These are phyloP conservation scores for Phoxinus phoxinus DNA, from an alignment of 2,113 vertebrate genomes.

Conservation along the genomic window DNA sequence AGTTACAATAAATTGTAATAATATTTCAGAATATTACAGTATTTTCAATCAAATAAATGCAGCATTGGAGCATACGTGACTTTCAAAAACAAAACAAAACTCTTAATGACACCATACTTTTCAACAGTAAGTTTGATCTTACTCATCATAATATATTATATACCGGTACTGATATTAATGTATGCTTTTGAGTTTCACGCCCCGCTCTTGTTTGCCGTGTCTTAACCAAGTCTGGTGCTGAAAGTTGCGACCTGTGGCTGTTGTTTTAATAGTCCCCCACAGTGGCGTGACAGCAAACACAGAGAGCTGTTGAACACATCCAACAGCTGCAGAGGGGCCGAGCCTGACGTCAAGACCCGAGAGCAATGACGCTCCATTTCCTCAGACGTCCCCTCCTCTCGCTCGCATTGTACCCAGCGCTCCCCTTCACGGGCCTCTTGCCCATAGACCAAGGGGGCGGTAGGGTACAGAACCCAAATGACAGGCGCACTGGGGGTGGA, in stretches of 20 bases:
- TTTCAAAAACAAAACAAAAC: neutral
- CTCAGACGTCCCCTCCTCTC: conserved; percentile 72
- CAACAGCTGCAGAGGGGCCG: conserved; percentile 89
- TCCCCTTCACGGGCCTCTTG: conserved; percentile 72
- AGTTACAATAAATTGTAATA: no score
- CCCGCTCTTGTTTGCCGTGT: neutral
- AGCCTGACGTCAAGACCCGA: conserved; percentile 73
- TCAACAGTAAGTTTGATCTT: no score
- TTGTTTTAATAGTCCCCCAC: conserved; percentile 55
- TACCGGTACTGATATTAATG: neutral
- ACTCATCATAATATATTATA: no score
- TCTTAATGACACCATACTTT: no score
- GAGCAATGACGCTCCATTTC: conserved; percentile 79
- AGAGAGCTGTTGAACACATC: conserved; percentile 71
- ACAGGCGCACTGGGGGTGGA: conserved; percentile 52
- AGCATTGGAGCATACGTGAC: neutral
- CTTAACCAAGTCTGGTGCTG: neutral
- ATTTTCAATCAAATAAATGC: neutral
- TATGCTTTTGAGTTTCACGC: neutral
- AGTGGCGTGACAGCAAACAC: conserved; percentile 68
- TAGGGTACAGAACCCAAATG: conserved; percentile 58
- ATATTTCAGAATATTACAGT: neutral
- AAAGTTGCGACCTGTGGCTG: conserved; percentile 50
- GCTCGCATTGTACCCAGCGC: conserved; percentile 61
- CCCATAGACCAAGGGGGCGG: conserved; percentile 60